phyloP scores from a whole-genome alignment of 2,888 invertebrate species.

The Zonitis immaculata region DNA sequence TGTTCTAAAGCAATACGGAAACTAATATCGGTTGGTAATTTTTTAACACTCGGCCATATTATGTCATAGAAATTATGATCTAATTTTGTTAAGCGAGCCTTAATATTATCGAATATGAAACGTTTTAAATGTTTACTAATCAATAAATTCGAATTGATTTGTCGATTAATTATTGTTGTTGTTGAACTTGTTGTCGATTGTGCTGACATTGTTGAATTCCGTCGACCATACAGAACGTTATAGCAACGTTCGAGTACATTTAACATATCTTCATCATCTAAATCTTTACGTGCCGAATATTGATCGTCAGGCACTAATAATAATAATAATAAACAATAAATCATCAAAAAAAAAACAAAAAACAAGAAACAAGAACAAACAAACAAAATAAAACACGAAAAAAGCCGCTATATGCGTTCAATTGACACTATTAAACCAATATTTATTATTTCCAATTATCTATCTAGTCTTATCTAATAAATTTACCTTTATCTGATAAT shows the following conservation, averaged over 20 bases:
- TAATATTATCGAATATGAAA: constrained; percentile 68
- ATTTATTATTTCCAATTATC: too few species aligned
- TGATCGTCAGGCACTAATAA: constrained; percentile 74
- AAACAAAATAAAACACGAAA: constrained; percentile 22
- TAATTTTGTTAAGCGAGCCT: constrained; percentile 70
- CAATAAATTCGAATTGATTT: constrained; percentile 54
- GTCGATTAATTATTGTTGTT: constrained; percentile 28
- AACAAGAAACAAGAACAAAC: not conserved
- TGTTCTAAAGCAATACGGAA: constrained; percentile 59
- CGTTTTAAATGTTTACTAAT: constrained; percentile 65
- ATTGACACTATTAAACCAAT: constrained; percentile 3
- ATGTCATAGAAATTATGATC: constrained; percentile 86
- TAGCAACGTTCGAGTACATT: constrained; percentile 73
- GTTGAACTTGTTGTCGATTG: constrained; percentile 44
- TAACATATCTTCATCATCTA: constrained; percentile 66
- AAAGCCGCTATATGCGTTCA: constrained; percentile 30
- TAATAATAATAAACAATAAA: too few species aligned
- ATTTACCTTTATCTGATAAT: constrained; percentile 71
- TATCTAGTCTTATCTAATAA: too few species aligned
- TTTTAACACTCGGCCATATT: constrained; percentile 84
- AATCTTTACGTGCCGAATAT: constrained; percentile 67
- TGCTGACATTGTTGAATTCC: constrained; percentile 53
- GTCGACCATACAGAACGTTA: constrained; percentile 61
- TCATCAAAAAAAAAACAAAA: too few species aligned
- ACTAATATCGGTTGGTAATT: constrained; percentile 59